Percentiles rank a stretch among this genome's conserved stretches.
These are phyloP conservation scores for Torymus auratus DNA, from an alignment of 2,888 invertebrate species.

Conservation along the genomic window DNA sequence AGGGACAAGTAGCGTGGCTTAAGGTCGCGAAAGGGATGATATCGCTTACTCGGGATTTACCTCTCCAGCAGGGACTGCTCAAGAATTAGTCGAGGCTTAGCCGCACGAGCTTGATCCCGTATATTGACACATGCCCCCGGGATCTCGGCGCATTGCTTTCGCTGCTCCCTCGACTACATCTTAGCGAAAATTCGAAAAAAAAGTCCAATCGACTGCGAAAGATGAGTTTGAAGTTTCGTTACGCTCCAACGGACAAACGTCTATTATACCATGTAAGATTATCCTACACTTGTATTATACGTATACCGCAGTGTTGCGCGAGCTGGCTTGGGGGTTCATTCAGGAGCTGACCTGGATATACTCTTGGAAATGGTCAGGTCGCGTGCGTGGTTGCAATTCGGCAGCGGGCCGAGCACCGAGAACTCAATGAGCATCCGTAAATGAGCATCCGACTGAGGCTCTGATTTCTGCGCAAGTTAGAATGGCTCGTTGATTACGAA, in stretches of 20 bases:
- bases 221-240: no score
- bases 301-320: no score
- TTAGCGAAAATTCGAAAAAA: no score
- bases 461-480: conserved; percentile 47
- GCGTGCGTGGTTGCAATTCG: conserved; percentile 33
- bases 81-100: conserved; percentile 43
- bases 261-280: no score
- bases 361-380: conserved; percentile 30
- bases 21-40: conserved; percentile 33
- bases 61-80: conserved; percentile 1
- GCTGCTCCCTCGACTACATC: neutral
- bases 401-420: neutral
- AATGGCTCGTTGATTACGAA: conserved; percentile 55
- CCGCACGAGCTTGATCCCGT: neutral
- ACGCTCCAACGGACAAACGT: no score
- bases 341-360: conserved; percentile 20
- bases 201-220: no score
- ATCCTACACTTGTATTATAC: no score
- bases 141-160: neutral
- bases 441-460: conserved; percentile 39
- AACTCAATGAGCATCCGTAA: conserved; percentile 46
- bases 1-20: conserved; percentile 28
- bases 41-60: conserved; percentile 46
- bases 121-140: conserved; percentile 38
- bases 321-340: no score